Conservation (phyloP, 2,888 invertebrate species). For the Blastobasis lacticolella region DNA sequence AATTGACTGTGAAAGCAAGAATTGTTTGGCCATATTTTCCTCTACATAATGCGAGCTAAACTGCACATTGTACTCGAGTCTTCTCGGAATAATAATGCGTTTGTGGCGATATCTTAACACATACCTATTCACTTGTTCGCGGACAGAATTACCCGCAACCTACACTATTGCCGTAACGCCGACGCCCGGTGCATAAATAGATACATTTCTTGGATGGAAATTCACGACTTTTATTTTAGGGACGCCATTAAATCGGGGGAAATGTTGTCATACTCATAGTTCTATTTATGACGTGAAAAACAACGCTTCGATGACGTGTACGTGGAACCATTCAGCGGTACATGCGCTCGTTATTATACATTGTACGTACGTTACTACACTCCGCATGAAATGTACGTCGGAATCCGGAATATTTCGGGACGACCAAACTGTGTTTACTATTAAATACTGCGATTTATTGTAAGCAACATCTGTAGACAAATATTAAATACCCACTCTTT, state of each 20-base stretch:
- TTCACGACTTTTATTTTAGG: conserved; percentile 51
- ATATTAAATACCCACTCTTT: too few relatives aligned
- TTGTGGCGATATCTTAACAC: conserved; percentile 65
- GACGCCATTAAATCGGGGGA: conserved; percentile 33
- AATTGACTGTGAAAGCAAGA: too few relatives aligned
- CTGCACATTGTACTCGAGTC: conserved; percentile 41
- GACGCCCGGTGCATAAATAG: conserved; percentile 62
- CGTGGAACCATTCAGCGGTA: conserved; percentile 1
- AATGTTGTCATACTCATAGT: conserved; percentile 33
- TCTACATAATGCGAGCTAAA: conserved; percentile 35
- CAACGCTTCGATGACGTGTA: conserved; percentile 10
- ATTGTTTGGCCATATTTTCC: conserved; percentile 14
- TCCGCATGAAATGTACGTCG: too few relatives aligned
- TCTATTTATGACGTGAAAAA: conserved; percentile 42
- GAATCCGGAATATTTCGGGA: too few relatives aligned
- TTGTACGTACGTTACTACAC: too few relatives aligned
- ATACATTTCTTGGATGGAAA: conserved; percentile 60
- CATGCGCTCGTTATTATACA: background rate
- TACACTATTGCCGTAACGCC: conserved; percentile 45
- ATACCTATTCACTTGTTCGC: conserved; percentile 59
- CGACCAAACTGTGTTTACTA: too few relatives aligned
- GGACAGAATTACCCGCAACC: conserved; percentile 47
- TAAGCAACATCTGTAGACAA: too few relatives aligned
- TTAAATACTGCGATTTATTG: too few relatives aligned
- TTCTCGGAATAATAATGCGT: conserved; percentile 56